Evolutionary conservation across 2,113 vertebrate species (phyloP), one percentile per base, ranked within the genome.

Genomic region (Circaetus cinerascens): DNA sequence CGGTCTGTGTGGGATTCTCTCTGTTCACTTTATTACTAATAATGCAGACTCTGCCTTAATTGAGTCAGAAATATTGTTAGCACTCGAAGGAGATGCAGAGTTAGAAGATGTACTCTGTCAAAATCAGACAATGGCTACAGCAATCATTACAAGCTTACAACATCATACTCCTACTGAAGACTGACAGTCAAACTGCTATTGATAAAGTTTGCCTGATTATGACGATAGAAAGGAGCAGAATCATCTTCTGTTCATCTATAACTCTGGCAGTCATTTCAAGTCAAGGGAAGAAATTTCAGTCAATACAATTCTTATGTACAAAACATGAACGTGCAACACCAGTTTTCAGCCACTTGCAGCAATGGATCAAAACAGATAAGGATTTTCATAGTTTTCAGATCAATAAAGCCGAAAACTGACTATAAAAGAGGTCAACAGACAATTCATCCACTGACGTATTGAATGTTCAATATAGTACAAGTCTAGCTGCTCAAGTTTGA

Each of bases 401-500:
- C 63, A 95, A 88, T 90, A 90, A 96, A 91, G 62, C 45, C 0
- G 0, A 77, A 93, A 94, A 71, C 12, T 66, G 53, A 48, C 88
- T 85, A 76, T 67, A 66, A 94, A 97, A 93, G 32, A 86, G 23
- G 82, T 91, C 90, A 96, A 22, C 50, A 76, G 89, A 71, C 50
- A 86, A 79, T 62, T 86, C 57, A 59, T 76, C 79, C 45, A 59
- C 55, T 96, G 96, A 90, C 36, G 3, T 81, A 50, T 23, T 86
- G 75, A 43, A 92, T 69, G 67, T 82, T 91, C 62, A 74, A 79
- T 93, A 88, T 32, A 41, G 57, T 59, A 51, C 77, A 77, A 78
- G 83, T 78, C 84, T 56, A 86, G 90, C 83, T 81, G 85, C 79
- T 96, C 96, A 86, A 68, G 95, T 96, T 19, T 94, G 72, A 90